Evolutionary conservation across 2,797 vertebrate species (phyloP).

Genomic region (Gambelia wislizenii): DNA sequence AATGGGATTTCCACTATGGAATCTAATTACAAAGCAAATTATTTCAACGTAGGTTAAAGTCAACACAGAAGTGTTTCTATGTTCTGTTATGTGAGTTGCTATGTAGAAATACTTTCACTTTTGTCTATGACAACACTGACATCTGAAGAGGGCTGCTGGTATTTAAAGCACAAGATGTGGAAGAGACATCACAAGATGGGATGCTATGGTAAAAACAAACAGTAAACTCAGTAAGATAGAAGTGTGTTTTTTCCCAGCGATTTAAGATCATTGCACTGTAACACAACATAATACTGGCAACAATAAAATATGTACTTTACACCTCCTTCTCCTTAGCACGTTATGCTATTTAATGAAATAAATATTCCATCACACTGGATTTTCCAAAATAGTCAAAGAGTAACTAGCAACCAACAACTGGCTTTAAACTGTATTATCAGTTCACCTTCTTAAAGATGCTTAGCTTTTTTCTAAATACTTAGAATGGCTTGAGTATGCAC

Average conservation of each 20-base stretch:
- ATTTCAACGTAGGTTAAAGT: neutral
- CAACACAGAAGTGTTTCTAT: neutral
- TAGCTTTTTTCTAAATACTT: no score
- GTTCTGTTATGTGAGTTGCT: neutral
- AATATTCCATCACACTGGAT: neutral
- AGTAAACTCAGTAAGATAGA: neutral
- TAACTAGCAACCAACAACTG: neutral
- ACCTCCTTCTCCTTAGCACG: neutral
- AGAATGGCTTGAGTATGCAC: neutral
- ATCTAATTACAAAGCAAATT: neutral
- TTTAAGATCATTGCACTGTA: neutral
- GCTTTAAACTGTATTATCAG: neutral
- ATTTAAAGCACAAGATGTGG: neutral
- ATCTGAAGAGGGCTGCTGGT: neutral
- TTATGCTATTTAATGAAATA: neutral
- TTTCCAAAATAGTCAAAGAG: neutral
- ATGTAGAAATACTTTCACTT: neutral
- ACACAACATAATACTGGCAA: neutral
- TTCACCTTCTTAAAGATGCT: no score
- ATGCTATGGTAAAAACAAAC: neutral
- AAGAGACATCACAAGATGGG: neutral
- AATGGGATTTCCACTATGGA: neutral
- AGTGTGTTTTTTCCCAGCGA: neutral
- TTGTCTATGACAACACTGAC: neutral
- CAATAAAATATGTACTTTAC: neutral